Evolutionary conservation across 2,888 invertebrate genomes (phyloP).

Genomic region (Oxytorus armatus): DNA sequence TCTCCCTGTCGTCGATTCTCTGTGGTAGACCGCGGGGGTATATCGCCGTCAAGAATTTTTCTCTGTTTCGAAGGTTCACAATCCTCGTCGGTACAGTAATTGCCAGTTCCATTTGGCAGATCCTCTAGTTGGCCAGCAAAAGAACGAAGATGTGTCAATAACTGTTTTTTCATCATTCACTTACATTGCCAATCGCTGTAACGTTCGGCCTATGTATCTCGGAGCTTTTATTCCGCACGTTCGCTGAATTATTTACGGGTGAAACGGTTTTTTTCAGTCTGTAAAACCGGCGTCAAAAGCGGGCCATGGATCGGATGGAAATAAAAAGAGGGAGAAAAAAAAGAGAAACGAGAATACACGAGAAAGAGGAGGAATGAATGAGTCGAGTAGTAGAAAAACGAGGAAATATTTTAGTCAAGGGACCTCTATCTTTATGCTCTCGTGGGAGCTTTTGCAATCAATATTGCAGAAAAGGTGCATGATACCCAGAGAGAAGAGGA

Average conservation of each 20-base stretch:
- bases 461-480: conserved; percentile 80
- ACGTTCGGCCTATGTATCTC: background rate
- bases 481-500: conserved; percentile 61
- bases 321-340: conserved; percentile 25
- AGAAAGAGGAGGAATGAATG: conserved; percentile 54
- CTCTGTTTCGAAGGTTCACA: conserved; percentile 30
- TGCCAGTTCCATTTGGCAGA: background rate
- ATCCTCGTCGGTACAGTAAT: conserved; percentile 26
- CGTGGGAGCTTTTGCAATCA: conserved; percentile 77
- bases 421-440: conserved; percentile 74
- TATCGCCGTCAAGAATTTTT: conserved; percentile 31
- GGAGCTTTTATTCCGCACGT: conserved; percentile 49
- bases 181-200: conserved; percentile 5
- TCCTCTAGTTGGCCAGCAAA: background rate
- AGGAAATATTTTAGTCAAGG: conserved; percentile 64
- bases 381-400: conserved; percentile 51
- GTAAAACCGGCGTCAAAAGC: conserved; percentile 49
- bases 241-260: conserved; percentile 63
- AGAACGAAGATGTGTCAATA: background rate
- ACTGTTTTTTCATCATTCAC: conserved; percentile 1
- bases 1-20: background rate
- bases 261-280: conserved; percentile 60
- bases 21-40: conserved; percentile 9
- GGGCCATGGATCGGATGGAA: conserved; percentile 8
- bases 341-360: conserved; percentile 13